Evolutionary conservation across 2,888 invertebrate species (phyloP).

Genomic region (Heteromyza rotundicornis): DNA sequence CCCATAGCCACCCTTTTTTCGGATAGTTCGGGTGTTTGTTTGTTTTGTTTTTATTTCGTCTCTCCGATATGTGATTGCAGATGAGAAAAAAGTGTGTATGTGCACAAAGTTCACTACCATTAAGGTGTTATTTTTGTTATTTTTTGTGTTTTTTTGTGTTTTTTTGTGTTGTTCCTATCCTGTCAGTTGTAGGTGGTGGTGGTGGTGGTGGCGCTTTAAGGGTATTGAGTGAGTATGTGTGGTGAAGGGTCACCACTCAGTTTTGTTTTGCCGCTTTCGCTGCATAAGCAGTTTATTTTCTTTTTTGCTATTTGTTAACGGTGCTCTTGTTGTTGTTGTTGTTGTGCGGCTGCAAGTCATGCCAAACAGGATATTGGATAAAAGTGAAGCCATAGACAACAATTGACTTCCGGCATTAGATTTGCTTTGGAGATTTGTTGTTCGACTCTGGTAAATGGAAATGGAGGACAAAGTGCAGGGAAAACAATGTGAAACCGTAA

Average conservation of each 20-base stretch:
- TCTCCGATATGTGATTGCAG: background rate
- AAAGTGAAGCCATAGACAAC: slow-evolving; percentile 1
- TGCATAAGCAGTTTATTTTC: background rate
- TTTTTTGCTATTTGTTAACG: background rate
- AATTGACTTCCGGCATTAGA: slow-evolving; percentile 2
- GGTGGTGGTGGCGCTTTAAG: too few relatives aligned
- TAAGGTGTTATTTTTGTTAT: background rate
- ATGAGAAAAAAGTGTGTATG: background rate
- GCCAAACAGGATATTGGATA: background rate
- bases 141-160: too few relatives aligned
- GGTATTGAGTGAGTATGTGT: too few relatives aligned
- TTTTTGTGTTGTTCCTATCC: too few relatives aligned
- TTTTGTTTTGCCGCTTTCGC: background rate
- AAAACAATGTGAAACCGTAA: too few relatives aligned
- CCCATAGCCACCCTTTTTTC: background rate
- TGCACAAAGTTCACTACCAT: background rate
- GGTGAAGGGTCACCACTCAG: background rate
- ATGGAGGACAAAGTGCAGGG: too few relatives aligned
- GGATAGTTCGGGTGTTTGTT: too few relatives aligned
- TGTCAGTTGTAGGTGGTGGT: background rate
- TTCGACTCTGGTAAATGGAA: too few relatives aligned
- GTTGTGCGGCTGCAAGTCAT: background rate
- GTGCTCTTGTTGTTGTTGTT: background rate
- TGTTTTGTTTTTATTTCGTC: background rate
- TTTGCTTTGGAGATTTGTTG: background rate